Percentiles rank a stretch among this genome's conserved stretches.
phyloP scores from a whole-genome alignment of 2,113 vertebrate species.

The Amazona guildingii region DNA sequence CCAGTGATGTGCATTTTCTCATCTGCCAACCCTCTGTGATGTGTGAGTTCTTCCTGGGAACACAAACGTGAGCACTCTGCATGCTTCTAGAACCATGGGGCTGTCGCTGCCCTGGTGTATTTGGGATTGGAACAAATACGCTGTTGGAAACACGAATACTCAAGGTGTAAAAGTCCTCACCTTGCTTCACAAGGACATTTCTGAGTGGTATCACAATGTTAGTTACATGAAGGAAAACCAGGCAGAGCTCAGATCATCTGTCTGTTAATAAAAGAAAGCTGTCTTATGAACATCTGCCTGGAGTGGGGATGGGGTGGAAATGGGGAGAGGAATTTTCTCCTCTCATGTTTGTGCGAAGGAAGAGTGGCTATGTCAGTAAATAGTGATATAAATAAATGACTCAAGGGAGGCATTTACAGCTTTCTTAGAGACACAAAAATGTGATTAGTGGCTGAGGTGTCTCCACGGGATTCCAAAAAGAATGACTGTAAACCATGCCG shows the following conservation, averaged over 20 bases:
- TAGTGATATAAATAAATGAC: not conserved
- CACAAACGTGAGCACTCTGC: fast-evolving
- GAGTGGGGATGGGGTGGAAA: not conserved
- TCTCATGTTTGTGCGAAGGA: not conserved
- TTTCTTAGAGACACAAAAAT: not conserved
- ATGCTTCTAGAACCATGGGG: not conserved
- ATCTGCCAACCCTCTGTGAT: not conserved
- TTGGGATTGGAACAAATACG: not conserved
- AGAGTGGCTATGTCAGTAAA: not conserved
- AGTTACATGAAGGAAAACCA: not conserved
- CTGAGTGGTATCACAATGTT: not conserved
- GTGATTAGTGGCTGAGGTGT: not conserved
- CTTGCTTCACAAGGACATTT: not conserved
- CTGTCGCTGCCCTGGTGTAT: fast-evolving
- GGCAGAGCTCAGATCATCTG: not conserved
- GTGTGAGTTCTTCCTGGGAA: not conserved
- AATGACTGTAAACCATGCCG: not conserved
- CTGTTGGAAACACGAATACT: not conserved
- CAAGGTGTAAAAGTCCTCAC: not conserved
- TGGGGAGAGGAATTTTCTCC: not conserved
- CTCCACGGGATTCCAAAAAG: not conserved
- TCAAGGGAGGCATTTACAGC: not conserved
- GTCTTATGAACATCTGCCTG: not conserved
- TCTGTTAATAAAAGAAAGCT: not conserved
- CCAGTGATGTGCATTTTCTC: not conserved